Conservation (phyloP, 2,113 vertebrate genomes). For the Salvelinus namaycush region DNA sequence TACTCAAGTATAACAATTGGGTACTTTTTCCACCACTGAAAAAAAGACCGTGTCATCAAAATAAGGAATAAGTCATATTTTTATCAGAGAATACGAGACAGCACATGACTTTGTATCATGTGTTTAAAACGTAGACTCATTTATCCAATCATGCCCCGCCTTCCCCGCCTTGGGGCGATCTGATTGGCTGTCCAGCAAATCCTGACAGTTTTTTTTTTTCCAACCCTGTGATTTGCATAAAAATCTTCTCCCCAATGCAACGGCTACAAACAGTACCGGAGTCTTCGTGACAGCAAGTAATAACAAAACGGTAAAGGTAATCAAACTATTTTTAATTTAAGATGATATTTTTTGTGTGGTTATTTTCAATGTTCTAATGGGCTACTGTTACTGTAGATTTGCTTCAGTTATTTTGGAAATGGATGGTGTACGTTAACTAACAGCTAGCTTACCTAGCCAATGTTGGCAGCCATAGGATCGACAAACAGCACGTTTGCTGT, state of each 20-base stretch:
- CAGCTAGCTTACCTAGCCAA: no score
- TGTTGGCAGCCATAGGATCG: no score
- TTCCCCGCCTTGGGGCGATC: neutral
- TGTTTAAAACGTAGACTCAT: neutral
- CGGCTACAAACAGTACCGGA: neutral
- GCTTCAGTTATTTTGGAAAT: no score
- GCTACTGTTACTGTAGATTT: no score
- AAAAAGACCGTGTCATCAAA: no score
- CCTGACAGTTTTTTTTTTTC: neutral
- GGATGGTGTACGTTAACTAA: no score
- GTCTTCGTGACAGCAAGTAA: neutral
- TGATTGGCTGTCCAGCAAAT: constrained; percentile 10
- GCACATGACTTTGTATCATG: constrained; percentile 22
- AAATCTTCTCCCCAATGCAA: neutral
- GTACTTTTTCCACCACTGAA: no score
- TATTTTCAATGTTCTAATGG: no score
- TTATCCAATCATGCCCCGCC: neutral
- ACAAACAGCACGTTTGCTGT: no score
- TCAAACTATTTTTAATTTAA: neutral
- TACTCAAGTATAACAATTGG: no score
- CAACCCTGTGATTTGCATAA: neutral
- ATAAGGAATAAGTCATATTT: no score
- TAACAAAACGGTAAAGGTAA: neutral
- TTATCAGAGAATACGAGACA: neutral
- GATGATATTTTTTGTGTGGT: no score